Evolutionary conservation across 2,113 vertebrate species (phyloP).

Genomic region (Odontesthes bonariensis): DNA sequence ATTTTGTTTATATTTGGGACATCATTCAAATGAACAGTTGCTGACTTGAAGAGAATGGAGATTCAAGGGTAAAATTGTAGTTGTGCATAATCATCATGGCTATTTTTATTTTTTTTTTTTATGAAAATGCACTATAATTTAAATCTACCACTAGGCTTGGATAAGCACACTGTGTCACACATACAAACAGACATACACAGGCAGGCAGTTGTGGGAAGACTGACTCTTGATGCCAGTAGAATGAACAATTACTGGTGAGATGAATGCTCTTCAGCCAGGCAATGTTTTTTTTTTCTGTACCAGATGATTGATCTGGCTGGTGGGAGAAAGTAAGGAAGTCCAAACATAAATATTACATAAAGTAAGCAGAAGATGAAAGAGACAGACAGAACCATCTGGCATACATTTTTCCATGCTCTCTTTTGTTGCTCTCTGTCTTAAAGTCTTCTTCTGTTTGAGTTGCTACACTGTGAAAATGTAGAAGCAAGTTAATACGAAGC

Average conservation of each 20-base stretch:
- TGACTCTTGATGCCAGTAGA: slow-evolving; percentile 56
- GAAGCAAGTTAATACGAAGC: not conserved
- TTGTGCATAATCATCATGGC: slow-evolving; percentile 48
- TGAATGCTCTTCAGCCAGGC: slow-evolving; percentile 22
- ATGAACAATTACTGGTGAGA: slow-evolving; percentile 39
- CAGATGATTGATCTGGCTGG: slow-evolving; percentile 19
- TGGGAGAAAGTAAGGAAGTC: slow-evolving; percentile 11
- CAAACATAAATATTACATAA: slow-evolving; percentile 49
- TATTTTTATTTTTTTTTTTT: slow-evolving; percentile 46
- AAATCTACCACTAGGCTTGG: slow-evolving; percentile 32
- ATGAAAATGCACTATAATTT: slow-evolving; percentile 36
- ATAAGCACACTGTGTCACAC: slow-evolving; percentile 22
- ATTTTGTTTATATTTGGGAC: slow-evolving; percentile 68
- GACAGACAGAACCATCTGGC: slow-evolving; percentile 8
- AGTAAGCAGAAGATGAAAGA: slow-evolving; percentile 21
- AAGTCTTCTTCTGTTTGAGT: not conserved
- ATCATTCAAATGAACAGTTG: slow-evolving; percentile 56
- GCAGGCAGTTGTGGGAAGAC: slow-evolving; percentile 27
- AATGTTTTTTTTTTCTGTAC: slow-evolving; percentile 30
- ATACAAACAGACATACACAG: slow-evolving; percentile 15
- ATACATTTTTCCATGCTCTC: slow-evolving; percentile 6
- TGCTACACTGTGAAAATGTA: slow-evolving; percentile 5
- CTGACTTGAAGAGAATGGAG: slow-evolving; percentile 36
- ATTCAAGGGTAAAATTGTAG: slow-evolving; percentile 38
- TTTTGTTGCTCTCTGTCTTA: slow-evolving; percentile 21